Conservation (phyloP, 2,797 vertebrate genomes). For the Megalops cyprinoides region DNA sequence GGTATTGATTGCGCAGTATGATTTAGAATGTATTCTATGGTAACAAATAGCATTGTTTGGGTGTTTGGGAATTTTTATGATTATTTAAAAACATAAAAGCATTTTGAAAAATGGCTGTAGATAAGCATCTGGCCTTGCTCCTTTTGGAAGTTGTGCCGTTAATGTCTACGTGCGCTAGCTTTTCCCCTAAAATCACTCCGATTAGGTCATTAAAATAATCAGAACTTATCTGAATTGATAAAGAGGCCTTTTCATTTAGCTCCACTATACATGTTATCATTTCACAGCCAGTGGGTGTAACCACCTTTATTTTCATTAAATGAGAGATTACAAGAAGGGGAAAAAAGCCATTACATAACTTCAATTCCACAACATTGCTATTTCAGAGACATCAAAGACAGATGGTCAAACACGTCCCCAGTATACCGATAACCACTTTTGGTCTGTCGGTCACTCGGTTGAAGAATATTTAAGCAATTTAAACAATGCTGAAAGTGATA, state of each 20-base stretch:
- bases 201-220: slow-evolving; percentile 48
- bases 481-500: neutral
- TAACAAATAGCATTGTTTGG: neutral
- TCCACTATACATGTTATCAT: slow-evolving; percentile 44
- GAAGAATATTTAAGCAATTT: neutral
- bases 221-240: slow-evolving; percentile 49
- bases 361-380: slow-evolving; percentile 2
- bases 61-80: neutral
- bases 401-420: neutral
- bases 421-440: neutral
- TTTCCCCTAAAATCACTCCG: slow-evolving; percentile 43
- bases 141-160: slow-evolving; percentile 25
- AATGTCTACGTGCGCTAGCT: slow-evolving; percentile 40
- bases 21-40: slow-evolving; percentile 17
- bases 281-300: slow-evolving; percentile 50
- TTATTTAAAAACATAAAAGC: neutral
- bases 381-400: slow-evolving; percentile 32
- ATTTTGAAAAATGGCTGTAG: neutral
- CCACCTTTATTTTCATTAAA: slow-evolving; percentile 42
- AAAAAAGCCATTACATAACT: slow-evolving; percentile 26
- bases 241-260: slow-evolving; percentile 41
- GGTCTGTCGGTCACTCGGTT: neutral
- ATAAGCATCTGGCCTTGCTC: slow-evolving; percentile 27
- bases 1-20: neutral
- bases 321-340: slow-evolving; percentile 32